Evolutionary conservation across 2,113 vertebrate species (phyloP).

Genomic region (Crotalus viridis): DNA sequence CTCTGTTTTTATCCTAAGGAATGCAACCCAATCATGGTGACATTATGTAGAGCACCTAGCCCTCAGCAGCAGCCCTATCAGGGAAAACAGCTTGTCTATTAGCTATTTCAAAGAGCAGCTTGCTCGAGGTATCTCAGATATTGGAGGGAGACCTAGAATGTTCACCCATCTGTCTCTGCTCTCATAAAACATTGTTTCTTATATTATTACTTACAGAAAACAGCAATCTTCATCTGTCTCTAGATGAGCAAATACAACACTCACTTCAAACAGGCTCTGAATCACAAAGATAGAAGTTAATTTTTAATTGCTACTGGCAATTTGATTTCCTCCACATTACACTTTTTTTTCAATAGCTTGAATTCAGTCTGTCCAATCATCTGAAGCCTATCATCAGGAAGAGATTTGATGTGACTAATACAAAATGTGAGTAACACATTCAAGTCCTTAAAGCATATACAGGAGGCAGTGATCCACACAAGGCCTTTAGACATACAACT

Average conservation of each 20-base stretch:
- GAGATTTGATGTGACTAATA: neutral
- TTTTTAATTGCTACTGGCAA: neutral
- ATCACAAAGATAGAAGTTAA: constrained; percentile 47
- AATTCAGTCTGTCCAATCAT: too few relatives aligned
- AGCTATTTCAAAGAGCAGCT: neutral
- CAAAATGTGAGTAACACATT: neutral
- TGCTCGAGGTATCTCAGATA: neutral
- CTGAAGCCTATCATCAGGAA: neutral
- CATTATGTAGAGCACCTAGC: neutral
- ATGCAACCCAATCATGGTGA: neutral
- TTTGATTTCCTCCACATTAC: too few relatives aligned
- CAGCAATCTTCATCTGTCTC: constrained; percentile 90
- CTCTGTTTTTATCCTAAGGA: neutral
- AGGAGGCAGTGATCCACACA: neutral
- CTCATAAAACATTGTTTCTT: neutral
- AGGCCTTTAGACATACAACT: neutral
- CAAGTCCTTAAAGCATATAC: neutral
- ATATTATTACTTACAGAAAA: constrained; percentile 87
- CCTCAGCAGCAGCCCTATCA: neutral
- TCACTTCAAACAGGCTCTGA: constrained; percentile 90
- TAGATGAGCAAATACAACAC: constrained; percentile 87
- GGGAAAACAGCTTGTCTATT: neutral
- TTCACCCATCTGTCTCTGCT: neutral
- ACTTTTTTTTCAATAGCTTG: neutral
- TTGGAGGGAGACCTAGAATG: neutral